Evolutionary conservation across 1,140 invertebrate genomes (phyloP), one percentile per base, ranked within the genome.

Genomic region (Drosophila trapezifrons): DNA sequence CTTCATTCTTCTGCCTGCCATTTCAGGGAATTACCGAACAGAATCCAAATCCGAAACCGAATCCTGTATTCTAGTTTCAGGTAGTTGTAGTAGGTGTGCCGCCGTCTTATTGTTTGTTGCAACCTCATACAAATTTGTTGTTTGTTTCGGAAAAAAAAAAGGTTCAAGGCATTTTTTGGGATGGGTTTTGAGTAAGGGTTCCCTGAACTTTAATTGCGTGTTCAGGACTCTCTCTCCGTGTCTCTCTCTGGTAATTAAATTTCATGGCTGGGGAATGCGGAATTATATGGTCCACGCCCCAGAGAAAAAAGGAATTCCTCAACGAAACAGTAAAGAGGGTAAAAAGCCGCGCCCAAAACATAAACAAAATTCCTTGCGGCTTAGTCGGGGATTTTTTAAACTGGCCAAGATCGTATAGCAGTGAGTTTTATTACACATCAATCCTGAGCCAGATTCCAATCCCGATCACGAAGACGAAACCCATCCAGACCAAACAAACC

Each of bases 161-260:
- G 67, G 76, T 76, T 66, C 75, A 76, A 72, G 66, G 66, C 76
- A 71, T 80, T 69, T 69, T 49, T 65, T 52, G 57, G 72, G 56
- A 29, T 56, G 47, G 18, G 49, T 29, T 56, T 57, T 37, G 37
- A 10, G 46, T 17, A 66, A 40, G 58, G 56, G 47, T 69, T 86
- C 25, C 47, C 32, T 76, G 62, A 65, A 71, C 51, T 70, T 79
- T 76, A 73, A 87, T 87, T 86, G 83, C 83, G 83, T 86, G 84
- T 69, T 82, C 81, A 87, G 84, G 84, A 87, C 77, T 37, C 18
- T 32, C n/a, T 29, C 47, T 51, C 10, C 6, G 9, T 32, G 32
- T 32, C 32, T 13, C 5, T 29, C 9, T 69, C 57, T 40, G 66
- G 64, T 89, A 74, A 89, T 87, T 89, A 89, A 87, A 84, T 69